phyloP scores from a whole-genome alignment of 2,888 invertebrate species.

The Apotomis turbidana region DNA sequence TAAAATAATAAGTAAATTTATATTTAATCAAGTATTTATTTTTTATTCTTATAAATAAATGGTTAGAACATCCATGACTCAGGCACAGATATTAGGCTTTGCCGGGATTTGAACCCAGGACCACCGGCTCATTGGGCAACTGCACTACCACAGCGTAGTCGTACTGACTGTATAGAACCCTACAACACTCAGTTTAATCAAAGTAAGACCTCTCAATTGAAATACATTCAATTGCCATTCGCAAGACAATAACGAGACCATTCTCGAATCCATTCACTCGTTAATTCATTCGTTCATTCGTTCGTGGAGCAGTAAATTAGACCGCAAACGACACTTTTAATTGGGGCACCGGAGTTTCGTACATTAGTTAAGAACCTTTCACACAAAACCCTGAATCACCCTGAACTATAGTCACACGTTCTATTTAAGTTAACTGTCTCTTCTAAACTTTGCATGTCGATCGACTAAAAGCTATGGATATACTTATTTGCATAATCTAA shows the following conservation, averaged over 20 bases:
- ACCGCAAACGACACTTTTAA: conserved; percentile 41
- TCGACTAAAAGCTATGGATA: no score
- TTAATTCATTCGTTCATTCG: conserved; percentile 26
- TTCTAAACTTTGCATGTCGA: no score
- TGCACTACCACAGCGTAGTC: no score
- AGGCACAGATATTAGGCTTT: no score
- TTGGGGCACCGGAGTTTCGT: conserved; percentile 22
- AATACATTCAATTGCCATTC: conserved; percentile 24
- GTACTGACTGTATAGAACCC: not conserved
- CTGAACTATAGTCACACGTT: not conserved
- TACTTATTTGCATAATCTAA: no score
- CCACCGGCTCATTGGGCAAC: no score
- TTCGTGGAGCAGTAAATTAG: conserved; percentile 35
- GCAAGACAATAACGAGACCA: conserved; percentile 23
- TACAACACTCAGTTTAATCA: conserved; percentile 9
- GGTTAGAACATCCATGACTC: no score
- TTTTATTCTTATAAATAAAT: no score
- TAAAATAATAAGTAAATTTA: no score
- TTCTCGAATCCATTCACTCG: conserved; percentile 31
- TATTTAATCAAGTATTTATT: no score
- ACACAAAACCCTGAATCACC: not conserved
- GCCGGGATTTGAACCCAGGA: no score
- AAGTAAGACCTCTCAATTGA: conserved; percentile 17
- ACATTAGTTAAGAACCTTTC: conserved; percentile 17
- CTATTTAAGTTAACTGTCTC: no score